A percentile compares a stretch with the other conserved stretches of the same genome.
Conservation (phyloP, 2,113 vertebrate species). For the Atlantisia rogersi region DNA sequence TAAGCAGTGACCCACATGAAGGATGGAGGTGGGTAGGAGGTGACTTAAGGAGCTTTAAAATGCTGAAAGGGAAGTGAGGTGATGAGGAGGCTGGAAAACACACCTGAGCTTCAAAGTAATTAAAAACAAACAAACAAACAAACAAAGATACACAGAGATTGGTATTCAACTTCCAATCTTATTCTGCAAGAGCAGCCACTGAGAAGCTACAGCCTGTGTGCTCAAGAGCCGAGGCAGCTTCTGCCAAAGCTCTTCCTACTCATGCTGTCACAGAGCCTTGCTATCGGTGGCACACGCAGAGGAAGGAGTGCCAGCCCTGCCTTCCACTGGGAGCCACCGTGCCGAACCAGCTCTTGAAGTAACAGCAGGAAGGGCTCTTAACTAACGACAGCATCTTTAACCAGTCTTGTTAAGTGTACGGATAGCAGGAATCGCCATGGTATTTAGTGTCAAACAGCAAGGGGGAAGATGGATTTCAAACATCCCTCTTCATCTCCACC, state of each 20-base stretch:
- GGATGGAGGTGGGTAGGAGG: not conserved
- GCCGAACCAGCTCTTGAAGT: not conserved
- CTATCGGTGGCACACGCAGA: not conserved
- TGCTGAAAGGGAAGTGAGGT: not conserved
- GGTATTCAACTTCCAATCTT: not conserved
- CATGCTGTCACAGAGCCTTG: not conserved
- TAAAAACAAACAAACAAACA: not conserved
- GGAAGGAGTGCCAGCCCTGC: not conserved
- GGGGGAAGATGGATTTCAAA: not conserved
- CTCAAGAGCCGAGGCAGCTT: not conserved
- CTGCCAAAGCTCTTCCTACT: not conserved
- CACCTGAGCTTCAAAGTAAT: not conserved
- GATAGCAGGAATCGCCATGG: not conserved
- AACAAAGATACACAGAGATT: accelerated
- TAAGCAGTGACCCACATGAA: not conserved
- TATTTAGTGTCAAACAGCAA: not conserved
- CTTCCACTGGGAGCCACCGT: not conserved
- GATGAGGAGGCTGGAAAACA: not conserved
- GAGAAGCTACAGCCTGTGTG: not conserved
- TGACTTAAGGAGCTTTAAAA: not conserved
- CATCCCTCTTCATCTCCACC: not conserved
- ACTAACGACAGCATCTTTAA: not conserved
- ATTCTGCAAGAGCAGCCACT: not conserved
- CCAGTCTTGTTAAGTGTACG: not conserved
- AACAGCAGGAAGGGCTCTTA: not conserved